Evolutionary conservation across 2,888 invertebrate genomes (phyloP), one percentile per base, ranked within the genome.

Genomic region (Lingula anatina): DNA sequence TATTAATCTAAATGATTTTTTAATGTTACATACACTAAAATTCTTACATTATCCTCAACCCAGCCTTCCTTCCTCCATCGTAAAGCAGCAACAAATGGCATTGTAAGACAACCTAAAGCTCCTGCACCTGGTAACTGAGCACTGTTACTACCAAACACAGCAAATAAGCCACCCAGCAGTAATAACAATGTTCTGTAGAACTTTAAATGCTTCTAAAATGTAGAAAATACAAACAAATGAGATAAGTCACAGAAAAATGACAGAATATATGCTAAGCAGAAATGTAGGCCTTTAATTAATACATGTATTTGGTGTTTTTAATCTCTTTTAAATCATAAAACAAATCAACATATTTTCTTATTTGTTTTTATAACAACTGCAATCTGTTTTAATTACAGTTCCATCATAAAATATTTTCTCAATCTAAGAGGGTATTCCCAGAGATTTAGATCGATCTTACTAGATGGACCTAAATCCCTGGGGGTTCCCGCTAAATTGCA

Each of bases 131-230:
- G 80, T 62, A 81, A 82, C 3, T 85, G 89, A 53, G 90, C 81
- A 52, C 85, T 81, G 61, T 90, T 89, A 56, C 90, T 90, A 15
- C 91, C 91, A 60, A 92, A 86, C 45, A 92, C 87, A 2, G 89
- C 86, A 59, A 89, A 80, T 52, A 91, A 77, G 2, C 91, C 90
- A 1, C 90, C 90, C 12, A 84, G 81, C 47, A 92, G 82, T 46
- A 93, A 79, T 76, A 92, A 79, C 55, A 90, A 74, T 5, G 90
- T 86, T 61, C 92, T 60, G 24, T 49, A 55, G 20, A 62, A 44
- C 12, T 43, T 23, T 18, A 53, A 39, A 20, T 51, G 48, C 15
- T 49, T 37, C 59, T 60, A 51, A 18, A 45, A 46, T 26, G 18
- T 3, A 5, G 45, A 27, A 25, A 21, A 12, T 12, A 18, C 46